Percentiles rank a stretch among this genome's conserved stretches.
Conservation (phyloP, 2,113 vertebrate genomes). For the Rhipidura dahli region DNA sequence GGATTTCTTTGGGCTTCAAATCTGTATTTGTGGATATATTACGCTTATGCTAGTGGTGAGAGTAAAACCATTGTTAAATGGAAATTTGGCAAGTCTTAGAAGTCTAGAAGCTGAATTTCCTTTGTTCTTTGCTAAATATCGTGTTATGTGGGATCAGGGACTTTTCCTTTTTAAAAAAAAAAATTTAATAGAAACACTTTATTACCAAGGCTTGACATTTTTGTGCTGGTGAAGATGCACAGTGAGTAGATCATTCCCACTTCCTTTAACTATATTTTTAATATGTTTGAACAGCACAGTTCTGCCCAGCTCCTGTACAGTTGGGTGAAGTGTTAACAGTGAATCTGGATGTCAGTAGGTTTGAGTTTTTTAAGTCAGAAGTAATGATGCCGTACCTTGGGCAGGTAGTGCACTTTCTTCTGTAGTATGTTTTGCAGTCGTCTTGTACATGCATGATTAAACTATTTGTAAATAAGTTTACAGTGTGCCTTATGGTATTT, state of each 20-base stretch:
- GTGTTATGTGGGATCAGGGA: not conserved
- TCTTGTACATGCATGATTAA: not conserved
- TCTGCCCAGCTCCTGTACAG: not conserved
- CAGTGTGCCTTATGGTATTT: not conserved
- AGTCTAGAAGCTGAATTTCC: not conserved
- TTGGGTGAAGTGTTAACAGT: not conserved
- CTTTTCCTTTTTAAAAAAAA: not conserved
- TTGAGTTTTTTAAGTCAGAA: not conserved
- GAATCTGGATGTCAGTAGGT: not conserved
- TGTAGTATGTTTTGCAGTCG: not conserved
- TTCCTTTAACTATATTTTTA: not conserved
- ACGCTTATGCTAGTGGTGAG: not conserved
- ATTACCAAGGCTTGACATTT: not conserved
- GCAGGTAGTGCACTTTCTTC: not conserved
- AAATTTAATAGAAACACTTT: not conserved
- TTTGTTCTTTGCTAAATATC: not conserved
- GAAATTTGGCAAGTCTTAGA: not conserved
- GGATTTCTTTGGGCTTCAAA: not conserved
- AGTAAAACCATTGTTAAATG: not conserved
- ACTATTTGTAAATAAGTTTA: not conserved
- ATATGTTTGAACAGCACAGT: not conserved
- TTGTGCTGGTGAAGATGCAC: not conserved
- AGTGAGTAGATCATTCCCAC: not conserved
- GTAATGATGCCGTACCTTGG: not conserved
- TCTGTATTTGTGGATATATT: not conserved